phyloP scores from a whole-genome alignment of 2,797 vertebrate genomes.

The Pseudotriccus pelzelni region DNA sequence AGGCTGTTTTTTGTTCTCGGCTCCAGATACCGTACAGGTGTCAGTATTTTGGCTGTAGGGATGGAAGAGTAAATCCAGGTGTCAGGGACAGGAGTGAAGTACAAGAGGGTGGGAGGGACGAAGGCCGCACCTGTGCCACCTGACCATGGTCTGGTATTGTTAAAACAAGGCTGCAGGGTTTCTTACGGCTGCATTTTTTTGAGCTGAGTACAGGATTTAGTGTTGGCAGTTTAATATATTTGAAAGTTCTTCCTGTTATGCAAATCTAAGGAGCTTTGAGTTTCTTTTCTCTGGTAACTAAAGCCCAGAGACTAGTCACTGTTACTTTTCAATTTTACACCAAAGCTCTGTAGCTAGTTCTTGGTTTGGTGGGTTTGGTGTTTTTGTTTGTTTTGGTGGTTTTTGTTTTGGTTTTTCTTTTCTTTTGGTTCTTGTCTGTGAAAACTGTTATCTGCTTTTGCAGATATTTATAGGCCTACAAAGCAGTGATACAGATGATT shows the following conservation, averaged over 20 bases:
- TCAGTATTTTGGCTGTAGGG: neutral
- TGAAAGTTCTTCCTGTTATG: neutral
- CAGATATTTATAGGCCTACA: neutral
- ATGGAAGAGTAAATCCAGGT: neutral
- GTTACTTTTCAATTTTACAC: neutral
- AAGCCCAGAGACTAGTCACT: neutral
- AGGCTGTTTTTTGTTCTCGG: neutral
- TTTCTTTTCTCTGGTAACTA: neutral
- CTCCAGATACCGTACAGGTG: fast-evolving
- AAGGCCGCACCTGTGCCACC: neutral
- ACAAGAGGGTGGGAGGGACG: neutral
- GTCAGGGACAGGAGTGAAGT: neutral
- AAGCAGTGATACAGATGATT: neutral
- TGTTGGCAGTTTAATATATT: neutral
- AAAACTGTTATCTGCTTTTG: neutral
- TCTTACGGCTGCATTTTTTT: neutral
- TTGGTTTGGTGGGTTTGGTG: too few relatives aligned
- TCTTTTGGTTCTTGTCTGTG: neutral
- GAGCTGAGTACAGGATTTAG: neutral
- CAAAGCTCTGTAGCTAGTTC: neutral
- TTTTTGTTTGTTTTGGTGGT: neutral
- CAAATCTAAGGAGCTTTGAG: neutral
- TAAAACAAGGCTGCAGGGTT: neutral
- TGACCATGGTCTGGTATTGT: neutral
- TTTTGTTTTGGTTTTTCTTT: neutral